A percentile compares a stretch with the other conserved stretches of the same genome.
Evolutionary conservation across 2,888 invertebrate genomes (phyloP).

Genomic region (Mimas tiliae): DNA sequence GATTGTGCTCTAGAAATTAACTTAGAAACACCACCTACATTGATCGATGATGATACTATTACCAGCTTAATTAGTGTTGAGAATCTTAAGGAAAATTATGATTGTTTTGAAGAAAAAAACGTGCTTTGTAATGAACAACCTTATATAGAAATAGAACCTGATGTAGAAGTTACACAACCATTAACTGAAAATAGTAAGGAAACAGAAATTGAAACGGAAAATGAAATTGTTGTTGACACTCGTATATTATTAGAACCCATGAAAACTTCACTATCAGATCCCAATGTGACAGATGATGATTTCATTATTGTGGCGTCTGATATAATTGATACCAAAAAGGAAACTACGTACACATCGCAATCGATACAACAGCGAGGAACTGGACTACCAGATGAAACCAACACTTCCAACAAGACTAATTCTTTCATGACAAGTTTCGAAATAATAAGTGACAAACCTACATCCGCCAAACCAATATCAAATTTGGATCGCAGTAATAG

Average conservation of each 20-base stretch:
- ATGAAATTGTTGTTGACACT: neutral
- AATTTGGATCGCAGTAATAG: neutral
- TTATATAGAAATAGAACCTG: neutral
- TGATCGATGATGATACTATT: neutral
- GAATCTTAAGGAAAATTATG: neutral
- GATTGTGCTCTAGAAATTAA: neutral
- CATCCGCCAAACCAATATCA: neutral
- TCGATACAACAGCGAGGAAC: neutral
- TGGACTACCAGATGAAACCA: neutral
- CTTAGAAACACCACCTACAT: neutral
- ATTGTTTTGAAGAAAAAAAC: neutral
- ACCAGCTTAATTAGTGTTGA: neutral
- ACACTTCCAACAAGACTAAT: neutral
- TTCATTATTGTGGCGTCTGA: neutral
- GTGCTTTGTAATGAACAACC: neutral
- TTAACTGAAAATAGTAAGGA: neutral
- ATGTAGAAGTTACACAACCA: neutral
- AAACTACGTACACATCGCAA: neutral
- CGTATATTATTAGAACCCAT: neutral
- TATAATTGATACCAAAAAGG: neutral
- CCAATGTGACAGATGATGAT: neutral
- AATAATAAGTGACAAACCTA: neutral
- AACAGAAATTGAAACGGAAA: neutral
- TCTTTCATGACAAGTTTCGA: neutral
- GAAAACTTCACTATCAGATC: neutral